Base-by-base conservation (phyloP, 1,140 invertebrate genomes). In the Drosophila sechellia region DNA sequence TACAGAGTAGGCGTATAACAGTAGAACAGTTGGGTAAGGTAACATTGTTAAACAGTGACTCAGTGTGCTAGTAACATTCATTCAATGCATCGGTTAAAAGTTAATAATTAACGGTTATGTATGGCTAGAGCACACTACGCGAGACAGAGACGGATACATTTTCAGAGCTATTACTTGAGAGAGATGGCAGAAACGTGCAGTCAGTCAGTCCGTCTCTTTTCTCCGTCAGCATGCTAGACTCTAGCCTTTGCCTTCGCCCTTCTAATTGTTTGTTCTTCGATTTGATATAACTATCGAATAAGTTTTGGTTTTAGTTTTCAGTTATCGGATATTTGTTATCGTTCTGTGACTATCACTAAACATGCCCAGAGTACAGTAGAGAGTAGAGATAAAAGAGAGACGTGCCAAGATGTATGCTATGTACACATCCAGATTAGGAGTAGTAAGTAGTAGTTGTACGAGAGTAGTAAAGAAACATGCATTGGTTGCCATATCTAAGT, bases 391-490 rank as follows among this genome's bases (percentile, higher is more conserved):
- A 74, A 74, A 50, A 74, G 46, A 63, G 68, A 71, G 68, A 71
- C 68, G 68, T 71, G 68, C 68, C 68, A 70, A 57, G 68, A 71
- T 71, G 68, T 71, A 57, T 57, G 57, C 35, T 64, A 64, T 49
- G 40, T 74, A 74, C 70, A 64, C 70, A 74, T 74, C 55, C 58
- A 74, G 27, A 68, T 58, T 39, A 58, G 31, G 42, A 58, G 43
- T 58, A 61, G 59, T 40, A 56, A 31, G 39, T 58, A 59, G 57
- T 42, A 75, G 73, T 56, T 52, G 58, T 50, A 52, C 64, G 43
- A 56, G 43, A 56, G 25, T 73, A 50, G 40, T 60, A 80, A 77
- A 53, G 66, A 86, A 89, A 70, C 83, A 87, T 87, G 83, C 83
- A 87, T 66, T 65, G 68, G 69, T 72, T 72, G 69, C 69, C 69